Percentiles rank a stretch among this genome's conserved stretches.
These are phyloP conservation scores for Hypselothyrea guttata DNA, from an alignment of 2,888 invertebrate species.

Conservation along the genomic window DNA sequence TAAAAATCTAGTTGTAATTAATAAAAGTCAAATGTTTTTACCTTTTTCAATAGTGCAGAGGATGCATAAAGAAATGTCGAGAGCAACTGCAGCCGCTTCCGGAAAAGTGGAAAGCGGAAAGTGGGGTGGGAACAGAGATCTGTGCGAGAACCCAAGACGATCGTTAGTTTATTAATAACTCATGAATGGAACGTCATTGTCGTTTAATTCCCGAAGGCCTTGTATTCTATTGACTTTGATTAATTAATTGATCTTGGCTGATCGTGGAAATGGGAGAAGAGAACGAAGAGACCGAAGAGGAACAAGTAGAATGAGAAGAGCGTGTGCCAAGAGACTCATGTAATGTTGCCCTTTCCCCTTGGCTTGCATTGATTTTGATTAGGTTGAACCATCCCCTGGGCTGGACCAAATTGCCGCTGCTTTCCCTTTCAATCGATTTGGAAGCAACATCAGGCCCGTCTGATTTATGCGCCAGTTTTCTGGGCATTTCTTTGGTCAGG, in stretches of 20 bases:
- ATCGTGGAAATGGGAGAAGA: conserved; percentile 33
- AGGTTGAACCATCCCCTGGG: conserved; percentile 50
- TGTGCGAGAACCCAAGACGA: conserved; percentile 42
- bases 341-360: conserved; percentile 20
- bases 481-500: conserved; percentile 64
- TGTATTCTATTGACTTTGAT: conserved; percentile 68
- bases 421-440: conserved; percentile 57
- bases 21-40: conserved; percentile 64
- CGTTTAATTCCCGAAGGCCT: conserved; percentile 68
- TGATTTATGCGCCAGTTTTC: conserved; percentile 63
- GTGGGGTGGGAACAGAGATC: not conserved
- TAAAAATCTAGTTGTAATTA: conserved; percentile 72
- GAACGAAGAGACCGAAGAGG: conserved; percentile 9
- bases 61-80: conserved; percentile 47
- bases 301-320: not conserved
- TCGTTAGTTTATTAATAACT: conserved; percentile 68
- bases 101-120: conserved; percentile 29
- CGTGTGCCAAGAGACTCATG: conserved; percentile 49
- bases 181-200: conserved; percentile 67
- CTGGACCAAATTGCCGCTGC: conserved; percentile 12
- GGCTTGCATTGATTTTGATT: conserved; percentile 54
- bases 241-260: conserved; percentile 65
- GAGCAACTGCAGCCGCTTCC: conserved; percentile 66
- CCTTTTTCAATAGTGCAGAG: conserved; percentile 24
- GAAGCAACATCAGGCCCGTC: conserved; percentile 33